Conservation (phyloP, 2,113 vertebrate genomes). For the Bos taurus region DNA sequence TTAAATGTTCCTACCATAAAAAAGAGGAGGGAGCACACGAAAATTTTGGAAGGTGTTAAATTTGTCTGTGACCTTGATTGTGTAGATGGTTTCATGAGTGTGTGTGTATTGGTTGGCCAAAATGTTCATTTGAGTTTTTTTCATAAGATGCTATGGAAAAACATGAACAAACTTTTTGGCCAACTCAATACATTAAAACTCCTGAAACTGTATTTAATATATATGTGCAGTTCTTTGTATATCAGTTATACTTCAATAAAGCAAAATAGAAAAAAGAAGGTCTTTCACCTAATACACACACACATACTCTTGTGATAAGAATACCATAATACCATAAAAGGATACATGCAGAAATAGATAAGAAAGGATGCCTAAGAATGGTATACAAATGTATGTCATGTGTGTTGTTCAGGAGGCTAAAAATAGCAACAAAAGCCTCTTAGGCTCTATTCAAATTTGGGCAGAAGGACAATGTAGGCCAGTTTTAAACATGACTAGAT, state of each 20-base stretch:
- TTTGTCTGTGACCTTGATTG: background rate
- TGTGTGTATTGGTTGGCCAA: background rate
- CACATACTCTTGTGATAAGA: background rate
- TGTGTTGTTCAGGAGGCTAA: background rate
- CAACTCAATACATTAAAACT: background rate
- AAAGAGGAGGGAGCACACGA: background rate
- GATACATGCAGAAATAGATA: background rate
- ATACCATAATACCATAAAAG: background rate
- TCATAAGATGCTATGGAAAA: background rate
- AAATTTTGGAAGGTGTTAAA: background rate
- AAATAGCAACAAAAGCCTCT: background rate
- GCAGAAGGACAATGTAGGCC: background rate
- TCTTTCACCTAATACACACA: background rate
- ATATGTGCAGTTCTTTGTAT: background rate
- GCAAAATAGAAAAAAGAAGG: background rate
- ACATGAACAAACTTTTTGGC: background rate
- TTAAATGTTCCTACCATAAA: background rate
- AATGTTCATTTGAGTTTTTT: background rate
- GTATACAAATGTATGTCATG: background rate
- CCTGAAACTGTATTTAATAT: background rate
- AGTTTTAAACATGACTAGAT: background rate
- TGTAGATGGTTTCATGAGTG: background rate
- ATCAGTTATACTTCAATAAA: background rate
- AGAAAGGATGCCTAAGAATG: background rate
- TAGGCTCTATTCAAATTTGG: background rate